Evolutionary conservation across 2,797 vertebrate genomes (phyloP), one percentile per base, ranked within the genome.

Genomic region (Lerista edwardsae): DNA sequence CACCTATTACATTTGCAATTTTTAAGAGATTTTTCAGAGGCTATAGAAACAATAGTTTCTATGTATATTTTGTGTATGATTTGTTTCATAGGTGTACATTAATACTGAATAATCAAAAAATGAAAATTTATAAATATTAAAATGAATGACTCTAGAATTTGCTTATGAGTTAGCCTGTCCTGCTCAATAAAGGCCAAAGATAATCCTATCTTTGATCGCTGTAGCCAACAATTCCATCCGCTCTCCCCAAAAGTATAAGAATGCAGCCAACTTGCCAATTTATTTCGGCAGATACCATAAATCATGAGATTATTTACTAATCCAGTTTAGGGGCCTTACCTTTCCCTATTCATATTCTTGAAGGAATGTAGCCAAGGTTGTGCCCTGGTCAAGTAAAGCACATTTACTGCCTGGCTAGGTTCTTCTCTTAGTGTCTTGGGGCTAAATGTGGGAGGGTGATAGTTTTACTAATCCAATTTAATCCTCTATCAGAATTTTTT

Each of bases 261-360:
- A 95, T 93, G 91, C 89, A 93, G 91, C 90, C 81, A 94, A 86
- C 90, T 94, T 90, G 14, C 89, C 47, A 47, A 93, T 94, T 95
- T 94, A 94, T 95, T 96, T 95, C 94, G 92, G 93, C 91, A 95
- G 93, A 96, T 96, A 94, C 94, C 95, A 96, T 93, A 94, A 95
- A 92, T 95, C 90, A 96, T 96, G 93, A 96, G 95, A 96, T 97
- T 96, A 96, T 96, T 97, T 97, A 96, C 96, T 97, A 96, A 97
- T 96, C 96, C 94, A 95, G 93, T 96, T 96, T 94, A 86, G 92
- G 92, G 92, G 94, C 95, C 91, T 96, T 96, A 96, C 95, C 92
- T 95, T 96, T 95, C 93, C 92, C 94, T 92, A 96, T 96, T 96
- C 95, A 95, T 94, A 90, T 94, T 96, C 94, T 95, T 96, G 91